Conservation (phyloP, 2,113 vertebrate genomes). For the Procavia capensis region DNA sequence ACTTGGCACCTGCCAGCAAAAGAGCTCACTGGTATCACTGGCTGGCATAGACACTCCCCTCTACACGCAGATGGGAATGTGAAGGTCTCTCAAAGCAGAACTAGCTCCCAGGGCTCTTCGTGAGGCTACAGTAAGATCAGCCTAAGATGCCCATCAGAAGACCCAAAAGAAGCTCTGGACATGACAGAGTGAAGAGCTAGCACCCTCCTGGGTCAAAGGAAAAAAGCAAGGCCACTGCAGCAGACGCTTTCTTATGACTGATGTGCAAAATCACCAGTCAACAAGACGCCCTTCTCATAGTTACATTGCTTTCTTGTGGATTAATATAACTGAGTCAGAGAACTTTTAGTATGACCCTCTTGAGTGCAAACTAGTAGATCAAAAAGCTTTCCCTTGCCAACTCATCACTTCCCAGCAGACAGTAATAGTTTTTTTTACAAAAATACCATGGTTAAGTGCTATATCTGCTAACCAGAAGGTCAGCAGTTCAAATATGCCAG, state of each 20-base stretch:
- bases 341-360: constrained; percentile 7
- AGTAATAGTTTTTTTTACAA: neutral
- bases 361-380: neutral
- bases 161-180: neutral
- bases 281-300: neutral
- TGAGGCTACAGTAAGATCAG: neutral
- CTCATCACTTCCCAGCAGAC: neutral
- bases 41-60: neutral
- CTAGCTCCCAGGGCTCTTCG: neutral
- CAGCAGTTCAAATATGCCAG: too few relatives aligned
- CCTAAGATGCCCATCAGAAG: neutral
- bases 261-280: neutral
- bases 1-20: constrained; percentile 66
- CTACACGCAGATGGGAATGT: rapidly evolving
- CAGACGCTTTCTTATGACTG: neutral
- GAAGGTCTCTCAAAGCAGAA: neutral
- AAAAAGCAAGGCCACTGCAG: neutral
- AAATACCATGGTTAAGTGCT: too few relatives aligned
- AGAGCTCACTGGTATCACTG: neutral
- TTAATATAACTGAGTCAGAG: constrained; percentile 38
- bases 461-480: too few relatives aligned
- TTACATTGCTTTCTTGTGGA: constrained; percentile 38
- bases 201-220: constrained; percentile 42
- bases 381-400: neutral
- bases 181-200: neutral